phyloP scores from a whole-genome alignment of 2,113 vertebrate genomes.

The Neomonachus schauinslandi region DNA sequence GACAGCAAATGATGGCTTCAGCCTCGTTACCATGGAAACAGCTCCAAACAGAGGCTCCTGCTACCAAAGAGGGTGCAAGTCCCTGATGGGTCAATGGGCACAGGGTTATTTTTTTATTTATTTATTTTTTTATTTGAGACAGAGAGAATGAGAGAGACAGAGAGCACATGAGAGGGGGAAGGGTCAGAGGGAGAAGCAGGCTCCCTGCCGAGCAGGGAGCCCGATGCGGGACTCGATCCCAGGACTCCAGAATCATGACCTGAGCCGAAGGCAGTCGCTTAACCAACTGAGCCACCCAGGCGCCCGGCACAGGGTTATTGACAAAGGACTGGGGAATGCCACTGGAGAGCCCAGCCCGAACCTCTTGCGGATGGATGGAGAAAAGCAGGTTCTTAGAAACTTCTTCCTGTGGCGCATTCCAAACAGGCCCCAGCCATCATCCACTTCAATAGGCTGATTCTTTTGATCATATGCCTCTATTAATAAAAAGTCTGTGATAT shows the following conservation, averaged over 20 bases:
- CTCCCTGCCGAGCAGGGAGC: too few relatives aligned
- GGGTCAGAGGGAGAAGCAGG: too few relatives aligned
- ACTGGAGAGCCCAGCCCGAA: not conserved
- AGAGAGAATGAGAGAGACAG: too few relatives aligned
- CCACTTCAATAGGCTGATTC: not conserved
- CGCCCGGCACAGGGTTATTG: not conserved
- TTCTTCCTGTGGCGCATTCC: not conserved
- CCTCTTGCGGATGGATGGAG: not conserved
- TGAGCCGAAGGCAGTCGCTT: too few relatives aligned
- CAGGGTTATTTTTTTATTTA: too few relatives aligned
- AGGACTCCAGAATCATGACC: too few relatives aligned
- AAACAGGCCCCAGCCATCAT: not conserved
- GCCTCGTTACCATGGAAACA: not conserved
- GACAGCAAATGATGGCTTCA: not conserved
- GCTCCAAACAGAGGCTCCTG: not conserved
- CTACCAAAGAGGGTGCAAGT: not conserved
- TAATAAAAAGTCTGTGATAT: not conserved
- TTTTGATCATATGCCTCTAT: not conserved
- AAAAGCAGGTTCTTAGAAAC: not conserved
- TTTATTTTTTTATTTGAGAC: too few relatives aligned
- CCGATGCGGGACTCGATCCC: too few relatives aligned
- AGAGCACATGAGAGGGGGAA: too few relatives aligned
- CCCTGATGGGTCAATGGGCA: not conserved
- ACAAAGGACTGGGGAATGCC: not conserved
- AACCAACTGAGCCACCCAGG: too few relatives aligned